These are phyloP conservation scores for Goniozus legneri DNA, from an alignment of 1,140 invertebrate species.

Conservation along the genomic window DNA sequence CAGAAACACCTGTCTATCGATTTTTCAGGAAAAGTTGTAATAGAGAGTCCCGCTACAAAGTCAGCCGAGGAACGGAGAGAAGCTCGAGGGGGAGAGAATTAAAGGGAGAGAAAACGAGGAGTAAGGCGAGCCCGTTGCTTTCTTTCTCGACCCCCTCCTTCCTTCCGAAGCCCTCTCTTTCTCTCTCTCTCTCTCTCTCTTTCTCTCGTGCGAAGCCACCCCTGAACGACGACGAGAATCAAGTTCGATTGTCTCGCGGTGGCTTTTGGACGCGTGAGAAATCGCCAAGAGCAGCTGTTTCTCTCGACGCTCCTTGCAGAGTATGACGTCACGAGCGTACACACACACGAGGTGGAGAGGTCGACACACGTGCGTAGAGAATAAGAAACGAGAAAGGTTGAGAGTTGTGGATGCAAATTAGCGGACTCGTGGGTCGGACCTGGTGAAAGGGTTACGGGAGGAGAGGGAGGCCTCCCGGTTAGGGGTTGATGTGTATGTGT, in stretches of 20 bases:
- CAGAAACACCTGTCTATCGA: constrained; percentile 32
- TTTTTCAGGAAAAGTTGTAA: constrained; percentile 32
- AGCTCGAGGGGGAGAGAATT: too few species aligned
- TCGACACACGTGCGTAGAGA: not conserved
- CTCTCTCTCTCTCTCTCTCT: constrained; percentile 4
- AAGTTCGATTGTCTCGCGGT: constrained; percentile 45
- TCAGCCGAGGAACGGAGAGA: too few species aligned
- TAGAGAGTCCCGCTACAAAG: not conserved
- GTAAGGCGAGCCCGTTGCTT: too few species aligned
- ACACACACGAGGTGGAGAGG: constrained; percentile 2
- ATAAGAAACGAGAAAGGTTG: not conserved
- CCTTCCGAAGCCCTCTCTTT: constrained; percentile 9
- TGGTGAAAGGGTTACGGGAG: too few species aligned
- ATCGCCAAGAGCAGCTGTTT: constrained; percentile 43
- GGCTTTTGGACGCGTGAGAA: constrained; percentile 49
- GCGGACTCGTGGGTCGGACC: too few species aligned
- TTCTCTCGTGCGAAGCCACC: constrained; percentile 20
- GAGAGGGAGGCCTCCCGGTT: too few species aligned
- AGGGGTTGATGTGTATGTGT: too few species aligned
- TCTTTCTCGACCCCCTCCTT: too few species aligned
- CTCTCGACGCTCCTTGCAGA: constrained; percentile 8
- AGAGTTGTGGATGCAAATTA: constrained; percentile 24
- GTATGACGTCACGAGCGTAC: constrained; percentile 21
- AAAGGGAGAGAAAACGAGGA: too few species aligned
- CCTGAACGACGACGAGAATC: constrained; percentile 35